A percentile compares a stretch with the other conserved stretches of the same genome.
Evolutionary conservation across 2,797 vertebrate species (phyloP).

Genomic region (Gymnopithys bicolor): DNA sequence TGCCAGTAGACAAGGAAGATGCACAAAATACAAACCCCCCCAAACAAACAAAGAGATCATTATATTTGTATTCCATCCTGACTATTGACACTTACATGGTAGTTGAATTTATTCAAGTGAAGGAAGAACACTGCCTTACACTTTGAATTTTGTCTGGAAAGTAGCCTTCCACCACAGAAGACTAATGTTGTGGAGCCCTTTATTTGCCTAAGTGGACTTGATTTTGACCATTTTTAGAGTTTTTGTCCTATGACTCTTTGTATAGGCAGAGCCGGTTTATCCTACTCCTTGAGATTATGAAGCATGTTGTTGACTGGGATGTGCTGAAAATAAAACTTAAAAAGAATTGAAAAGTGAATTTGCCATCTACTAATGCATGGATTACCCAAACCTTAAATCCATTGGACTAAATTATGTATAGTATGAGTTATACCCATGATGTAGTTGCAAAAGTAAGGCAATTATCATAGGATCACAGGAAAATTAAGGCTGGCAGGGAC

Average conservation of each 20-base stretch:
- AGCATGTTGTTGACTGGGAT: not conserved
- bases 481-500: not conserved
- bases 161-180: not conserved
- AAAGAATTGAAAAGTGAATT: not conserved
- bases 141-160: not conserved
- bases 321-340: not conserved
- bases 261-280: not conserved
- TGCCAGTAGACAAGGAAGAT: not conserved
- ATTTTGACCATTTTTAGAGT: not conserved
- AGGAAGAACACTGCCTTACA: not conserved
- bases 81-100: not conserved
- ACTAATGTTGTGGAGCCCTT: not conserved
- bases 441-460: not conserved
- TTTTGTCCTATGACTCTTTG: rapidly evolving
- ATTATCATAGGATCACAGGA: not conserved
- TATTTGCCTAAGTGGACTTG: not conserved
- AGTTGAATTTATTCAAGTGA: not conserved
- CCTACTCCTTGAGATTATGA: not conserved
- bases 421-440: not conserved
- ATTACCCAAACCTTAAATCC: not conserved
- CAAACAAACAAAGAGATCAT: not conserved
- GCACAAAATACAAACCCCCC: not conserved
- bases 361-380: not conserved
- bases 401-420: rapidly evolving
- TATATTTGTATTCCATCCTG: not conserved